Percentiles rank a stretch among this genome's conserved stretches.
Conservation (phyloP, 2,113 vertebrate genomes). For the Columba livia region DNA sequence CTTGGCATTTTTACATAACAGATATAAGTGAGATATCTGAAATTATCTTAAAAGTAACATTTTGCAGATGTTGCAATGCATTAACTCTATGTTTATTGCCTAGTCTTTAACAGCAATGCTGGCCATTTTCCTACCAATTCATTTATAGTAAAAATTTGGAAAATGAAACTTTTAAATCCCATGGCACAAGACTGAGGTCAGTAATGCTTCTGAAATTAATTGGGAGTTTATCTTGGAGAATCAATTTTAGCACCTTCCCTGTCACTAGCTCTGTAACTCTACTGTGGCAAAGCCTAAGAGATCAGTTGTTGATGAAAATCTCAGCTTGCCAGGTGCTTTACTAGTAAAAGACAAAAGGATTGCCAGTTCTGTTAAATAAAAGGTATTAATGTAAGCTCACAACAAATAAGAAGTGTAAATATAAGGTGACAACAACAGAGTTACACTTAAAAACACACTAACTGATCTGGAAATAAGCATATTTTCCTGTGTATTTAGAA, state of each 20-base stretch:
- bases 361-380: not conserved
- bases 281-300: not conserved
- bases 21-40: not conserved
- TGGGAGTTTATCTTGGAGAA: not conserved
- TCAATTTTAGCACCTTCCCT: not conserved
- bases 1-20: not conserved
- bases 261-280: not conserved
- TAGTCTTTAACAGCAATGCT: not conserved
- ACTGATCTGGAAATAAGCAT: not conserved
- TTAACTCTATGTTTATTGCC: not conserved
- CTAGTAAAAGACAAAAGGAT: not conserved
- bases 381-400: not conserved
- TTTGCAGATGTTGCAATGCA: not conserved
- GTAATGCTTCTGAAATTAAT: not conserved
- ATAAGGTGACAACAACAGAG: not conserved
- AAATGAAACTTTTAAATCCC: not conserved
- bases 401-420: too few relatives aligned
- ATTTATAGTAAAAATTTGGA: not conserved
- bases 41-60: not conserved
- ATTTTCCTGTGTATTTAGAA: slow-evolving; percentile 39
- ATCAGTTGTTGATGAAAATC: not conserved
- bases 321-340: not conserved
- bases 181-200: not conserved
- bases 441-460: not conserved
- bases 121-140: not conserved